Conservation (phyloP, 2,888 invertebrate species). For the Lochmaea crataegi region DNA sequence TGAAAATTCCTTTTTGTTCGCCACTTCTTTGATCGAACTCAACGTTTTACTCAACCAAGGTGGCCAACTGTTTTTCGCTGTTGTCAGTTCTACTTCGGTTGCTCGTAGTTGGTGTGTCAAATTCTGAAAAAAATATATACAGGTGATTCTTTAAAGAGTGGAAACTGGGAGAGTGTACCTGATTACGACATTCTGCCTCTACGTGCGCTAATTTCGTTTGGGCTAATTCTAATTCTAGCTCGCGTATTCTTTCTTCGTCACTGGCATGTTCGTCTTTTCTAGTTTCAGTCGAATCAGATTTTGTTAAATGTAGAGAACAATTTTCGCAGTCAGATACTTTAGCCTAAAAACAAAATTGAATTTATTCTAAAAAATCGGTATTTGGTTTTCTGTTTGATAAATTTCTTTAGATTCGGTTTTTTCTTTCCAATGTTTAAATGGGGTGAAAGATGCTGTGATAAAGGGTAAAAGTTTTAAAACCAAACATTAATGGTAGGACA, state of each 20-base stretch:
- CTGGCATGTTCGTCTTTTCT: slow-evolving; percentile 51
- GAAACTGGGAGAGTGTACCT: slow-evolving; percentile 62
- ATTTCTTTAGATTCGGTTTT: too few species aligned
- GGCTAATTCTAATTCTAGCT: slow-evolving; percentile 94
- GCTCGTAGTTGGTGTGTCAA: slow-evolving; percentile 90
- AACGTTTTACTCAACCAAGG: slow-evolving; percentile 96
- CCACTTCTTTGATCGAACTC: slow-evolving; percentile 79
- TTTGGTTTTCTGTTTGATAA: too few species aligned
- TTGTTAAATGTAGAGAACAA: slow-evolving; percentile 59
- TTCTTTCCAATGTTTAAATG: too few species aligned
- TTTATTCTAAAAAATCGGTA: too few species aligned
- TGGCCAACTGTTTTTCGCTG: slow-evolving; percentile 81
- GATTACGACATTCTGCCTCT: slow-evolving; percentile 96
- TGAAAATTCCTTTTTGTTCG: slow-evolving; percentile 70
- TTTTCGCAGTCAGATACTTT: slow-evolving; percentile 70
- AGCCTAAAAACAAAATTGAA: slow-evolving; percentile 62
- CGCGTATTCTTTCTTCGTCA: slow-evolving; percentile 76
- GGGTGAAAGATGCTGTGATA: too few species aligned
- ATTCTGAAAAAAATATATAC: slow-evolving; percentile 70
- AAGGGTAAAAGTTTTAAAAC: too few species aligned
- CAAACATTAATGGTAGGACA: too few species aligned
- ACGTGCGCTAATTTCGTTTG: slow-evolving; percentile 97
- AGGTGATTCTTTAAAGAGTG: neutral
- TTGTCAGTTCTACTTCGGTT: slow-evolving; percentile 81
- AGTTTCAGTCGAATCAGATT: slow-evolving; percentile 39